Base-by-base conservation (phyloP, 23 tunicate species). In the Styela plicata region DNA sequence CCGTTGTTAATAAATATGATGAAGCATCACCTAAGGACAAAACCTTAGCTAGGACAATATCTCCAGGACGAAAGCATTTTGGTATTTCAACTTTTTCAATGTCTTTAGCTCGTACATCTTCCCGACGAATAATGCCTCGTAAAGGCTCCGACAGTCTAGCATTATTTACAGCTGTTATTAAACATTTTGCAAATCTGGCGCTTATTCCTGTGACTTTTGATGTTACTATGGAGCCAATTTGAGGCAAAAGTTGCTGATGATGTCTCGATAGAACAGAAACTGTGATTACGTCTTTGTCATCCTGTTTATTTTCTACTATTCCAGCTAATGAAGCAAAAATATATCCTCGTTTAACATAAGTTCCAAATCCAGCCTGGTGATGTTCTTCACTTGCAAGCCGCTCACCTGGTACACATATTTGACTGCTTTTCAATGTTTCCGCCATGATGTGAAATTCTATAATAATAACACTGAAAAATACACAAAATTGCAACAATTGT, bases 291-390 rank as follows among this genome's bases (percentile, higher is more conserved):
- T 82, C 78, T 19, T 33, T 35, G 20, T 71, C 82, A 35, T 90
- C 70, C 0, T 31, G 24, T 1, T 33, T 52, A 10, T 21, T 29
- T 29, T 57, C 44, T 2, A 88, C 78, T 21, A 68, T 23, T 31
- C 99, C 99, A 26, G 91, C 70, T n/a, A 92, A 74, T 10, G 99
- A 96, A 3, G 99, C 82, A 96, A 86, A 96, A 2, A 96, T 68
- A 65, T 82, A 96, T 20, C 99, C 96, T n/a, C 91, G 96, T 20
- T 92, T 74, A 1, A 26, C 82, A 52, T 96, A 96, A 25, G 99
- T 96, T 10, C 99, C 96, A 26, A 70, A 18, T 33, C 99, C 99
- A 21, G 87, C 83, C 25, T 87, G 89, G 24, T 80, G 74, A 2
- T 52, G 35, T 62, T 96, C 99, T 5, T 34, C 37, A 69, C 90